Evolutionary conservation across 2,113 vertebrate genomes (phyloP).

Genomic region (Poeciliopsis retropinna): DNA sequence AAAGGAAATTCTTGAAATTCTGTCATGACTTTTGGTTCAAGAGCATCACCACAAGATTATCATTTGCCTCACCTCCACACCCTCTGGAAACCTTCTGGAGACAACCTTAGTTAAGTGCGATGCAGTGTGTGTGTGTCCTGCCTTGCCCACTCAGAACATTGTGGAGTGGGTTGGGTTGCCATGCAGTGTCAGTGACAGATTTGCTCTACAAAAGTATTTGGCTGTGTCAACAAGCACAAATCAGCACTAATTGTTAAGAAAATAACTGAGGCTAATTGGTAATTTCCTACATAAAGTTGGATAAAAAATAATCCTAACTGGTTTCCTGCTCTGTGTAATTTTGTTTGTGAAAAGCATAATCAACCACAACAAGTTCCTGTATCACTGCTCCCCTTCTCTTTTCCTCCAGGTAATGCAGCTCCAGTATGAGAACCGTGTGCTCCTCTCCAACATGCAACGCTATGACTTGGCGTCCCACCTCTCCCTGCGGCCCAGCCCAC

Average conservation of each 20-base stretch:
- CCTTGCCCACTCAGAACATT: no score
- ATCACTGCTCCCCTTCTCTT: background rate
- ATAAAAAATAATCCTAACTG: background rate
- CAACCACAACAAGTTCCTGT: background rate
- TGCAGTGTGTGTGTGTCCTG: no score
- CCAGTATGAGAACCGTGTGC: slow-evolving; percentile 95
- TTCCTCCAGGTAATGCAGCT: slow-evolving; percentile 91
- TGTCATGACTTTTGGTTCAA: no score
- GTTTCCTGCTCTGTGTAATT: background rate
- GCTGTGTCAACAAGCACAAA: no score
- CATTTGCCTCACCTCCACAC: no score
- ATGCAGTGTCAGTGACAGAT: background rate
- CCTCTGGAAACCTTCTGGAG: no score
- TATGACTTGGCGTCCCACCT: slow-evolving; percentile 93
- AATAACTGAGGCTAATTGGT: background rate
- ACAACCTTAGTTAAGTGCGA: no score
- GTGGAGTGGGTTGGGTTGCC: no score
- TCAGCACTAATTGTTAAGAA: no score
- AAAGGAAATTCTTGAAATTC: no score
- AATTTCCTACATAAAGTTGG: background rate
- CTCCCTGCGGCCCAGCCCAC: slow-evolving; percentile 87
- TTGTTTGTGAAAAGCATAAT: background rate
- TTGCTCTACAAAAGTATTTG: background rate
- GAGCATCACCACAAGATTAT: no score
- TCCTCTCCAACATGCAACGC: slow-evolving; percentile 97